Evolutionary conservation across 2,888 invertebrate genomes (phyloP).

Genomic region (Cataglyphis livida): DNA sequence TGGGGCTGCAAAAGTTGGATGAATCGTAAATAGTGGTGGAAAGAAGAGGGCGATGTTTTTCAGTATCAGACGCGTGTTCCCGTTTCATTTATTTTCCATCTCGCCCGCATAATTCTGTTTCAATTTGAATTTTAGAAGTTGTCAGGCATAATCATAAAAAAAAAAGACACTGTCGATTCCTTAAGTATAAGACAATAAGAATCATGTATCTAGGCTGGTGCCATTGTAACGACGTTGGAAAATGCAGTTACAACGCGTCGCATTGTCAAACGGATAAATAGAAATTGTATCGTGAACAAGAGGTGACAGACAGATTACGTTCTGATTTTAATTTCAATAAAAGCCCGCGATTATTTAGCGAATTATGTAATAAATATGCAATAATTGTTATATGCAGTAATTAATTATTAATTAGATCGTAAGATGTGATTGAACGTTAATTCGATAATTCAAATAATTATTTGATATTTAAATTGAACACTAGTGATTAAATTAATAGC

Average conservation of each 20-base stretch:
- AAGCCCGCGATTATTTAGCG: not conserved
- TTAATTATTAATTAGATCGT: not conserved
- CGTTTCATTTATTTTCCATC: conserved; percentile 17
- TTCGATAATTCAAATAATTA: conserved; percentile 20
- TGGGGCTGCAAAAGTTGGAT: conserved; percentile 30
- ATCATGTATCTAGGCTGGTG: not conserved
- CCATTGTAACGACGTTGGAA: not conserved
- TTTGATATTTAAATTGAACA: conserved; percentile 16
- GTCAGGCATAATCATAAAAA: conserved; percentile 11
- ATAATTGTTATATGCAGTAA: not conserved
- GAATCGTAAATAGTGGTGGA: conserved; percentile 34
- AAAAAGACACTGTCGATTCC: not conserved
- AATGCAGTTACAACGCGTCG: not conserved
- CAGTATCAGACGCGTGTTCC: not conserved
- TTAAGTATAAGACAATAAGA: conserved; percentile 8
- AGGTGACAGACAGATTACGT: not conserved
- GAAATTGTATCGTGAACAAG: conserved; percentile 12
- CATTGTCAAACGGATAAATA: not conserved
- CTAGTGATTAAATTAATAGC: too few species aligned
- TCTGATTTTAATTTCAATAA: not conserved
- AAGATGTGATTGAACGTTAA: conserved; percentile 7
- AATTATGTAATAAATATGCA: not conserved
- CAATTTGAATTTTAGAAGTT: conserved; percentile 12
- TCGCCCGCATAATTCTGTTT: conserved; percentile 1
- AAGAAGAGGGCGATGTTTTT: not conserved